phyloP scores from a whole-genome alignment of 2,888 invertebrate species.

The Pherbina coryleti region DNA sequence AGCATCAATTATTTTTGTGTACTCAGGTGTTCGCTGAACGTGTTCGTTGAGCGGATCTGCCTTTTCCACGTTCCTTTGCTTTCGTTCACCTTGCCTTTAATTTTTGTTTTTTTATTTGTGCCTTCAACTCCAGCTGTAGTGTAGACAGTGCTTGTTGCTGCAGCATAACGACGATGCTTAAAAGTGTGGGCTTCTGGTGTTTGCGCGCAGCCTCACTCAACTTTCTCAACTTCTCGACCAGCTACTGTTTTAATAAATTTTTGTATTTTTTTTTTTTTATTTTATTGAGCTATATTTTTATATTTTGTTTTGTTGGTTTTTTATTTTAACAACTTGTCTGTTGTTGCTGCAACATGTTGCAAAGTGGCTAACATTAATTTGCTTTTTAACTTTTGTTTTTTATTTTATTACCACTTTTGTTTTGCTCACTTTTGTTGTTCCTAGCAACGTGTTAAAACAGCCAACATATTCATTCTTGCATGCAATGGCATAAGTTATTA shows the following conservation, averaged over 20 bases:
- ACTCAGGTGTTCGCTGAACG: constrained; percentile 28
- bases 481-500: constrained; percentile 15
- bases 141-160: background rate
- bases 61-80: background rate
- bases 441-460: background rate
- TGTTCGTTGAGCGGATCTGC: background rate
- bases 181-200: constrained; percentile 31
- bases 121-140: background rate
- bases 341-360: background rate
- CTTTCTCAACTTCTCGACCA: background rate
- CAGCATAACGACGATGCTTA: background rate
- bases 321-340: background rate
- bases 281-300: background rate
- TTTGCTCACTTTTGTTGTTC: background rate
- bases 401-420: constrained; percentile 62
- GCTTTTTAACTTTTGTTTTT: constrained; percentile 15
- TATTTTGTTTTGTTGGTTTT: background rate
- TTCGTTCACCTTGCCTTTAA: background rate
- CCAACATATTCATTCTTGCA: constrained; percentile 7
- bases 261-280: background rate
- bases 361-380: constrained; percentile 35
- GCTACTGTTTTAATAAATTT: background rate
- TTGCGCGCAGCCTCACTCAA: background rate
- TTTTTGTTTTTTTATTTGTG: background rate
- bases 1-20: constrained; percentile 29